Base-by-base conservation (phyloP, 2,888 invertebrate species). In the Strigamia crassipes region DNA sequence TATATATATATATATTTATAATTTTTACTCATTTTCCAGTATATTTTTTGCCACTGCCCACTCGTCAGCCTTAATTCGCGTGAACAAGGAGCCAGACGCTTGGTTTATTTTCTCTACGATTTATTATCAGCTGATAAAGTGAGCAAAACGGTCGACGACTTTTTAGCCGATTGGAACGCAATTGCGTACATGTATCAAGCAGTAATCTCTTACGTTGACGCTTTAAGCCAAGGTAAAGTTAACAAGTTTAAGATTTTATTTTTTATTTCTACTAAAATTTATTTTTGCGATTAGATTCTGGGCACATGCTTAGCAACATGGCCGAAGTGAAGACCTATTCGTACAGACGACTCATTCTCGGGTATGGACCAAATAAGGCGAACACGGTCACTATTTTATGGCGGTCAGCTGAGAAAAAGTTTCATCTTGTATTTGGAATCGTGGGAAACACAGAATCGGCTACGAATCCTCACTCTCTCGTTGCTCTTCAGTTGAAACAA, bases 151-250 rank as follows among this genome's bases (percentile, higher is more conserved):
- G 96, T 97, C 0, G 94, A 96, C 85, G 92, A 93, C 4, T 90
- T 97, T 84, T 89, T 97, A 13, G 94, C 93, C 81, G 97, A 98
- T 88, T 98, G 97, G 97, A 92, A 93, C 1, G 94, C 95, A 86
- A 95, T 97, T 85, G 96, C 95, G 13, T 94, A 96, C 86, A 91
- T 98, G 1, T 96, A 96, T 87, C 92, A 93, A 0, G 90, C 96
- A 73, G 93, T 97, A 0, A 91, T 95, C 84, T 93, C 95, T 86
- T 92, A 96, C 86, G 92, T 94, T 82, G 93, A 94, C 85, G 91
- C 94, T 84, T 92, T 94, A 31, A 92, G 92, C 51, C 79, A 84
- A 84, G 87, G 88, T 88, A 87, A 87, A 87, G n/a, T 0, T 1
- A 73, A n/a, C 15, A 15, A 46, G 27, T 3, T 15, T 0, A 46